phyloP scores from a whole-genome alignment of 2,113 vertebrate species.

The Leptobrachium ailaonicum region DNA sequence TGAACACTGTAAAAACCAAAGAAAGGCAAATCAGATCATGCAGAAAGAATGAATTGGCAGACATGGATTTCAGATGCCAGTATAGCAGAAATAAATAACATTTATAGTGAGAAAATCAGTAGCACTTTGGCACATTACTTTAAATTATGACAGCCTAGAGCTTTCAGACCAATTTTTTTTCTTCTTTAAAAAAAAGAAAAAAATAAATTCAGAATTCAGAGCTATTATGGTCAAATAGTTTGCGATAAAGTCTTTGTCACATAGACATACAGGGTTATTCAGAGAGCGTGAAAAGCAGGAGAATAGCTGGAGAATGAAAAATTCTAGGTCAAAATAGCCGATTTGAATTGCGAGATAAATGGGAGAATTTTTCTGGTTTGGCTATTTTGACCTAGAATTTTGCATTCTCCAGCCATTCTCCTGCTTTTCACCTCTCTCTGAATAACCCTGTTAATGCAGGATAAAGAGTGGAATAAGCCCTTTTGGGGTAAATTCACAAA shows the following conservation, averaged over 20 bases:
- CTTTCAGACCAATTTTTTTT: background rate
- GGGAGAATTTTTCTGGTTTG: too few relatives aligned
- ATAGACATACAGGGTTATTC: too few relatives aligned
- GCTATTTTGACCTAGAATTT: too few relatives aligned
- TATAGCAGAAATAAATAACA: background rate
- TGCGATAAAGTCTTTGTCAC: background rate
- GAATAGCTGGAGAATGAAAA: too few relatives aligned
- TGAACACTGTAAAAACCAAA: constrained; percentile 73
- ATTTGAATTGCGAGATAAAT: too few relatives aligned
- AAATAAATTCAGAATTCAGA: background rate
- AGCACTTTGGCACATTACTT: background rate
- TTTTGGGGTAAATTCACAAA: too few relatives aligned
- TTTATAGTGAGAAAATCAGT: background rate
- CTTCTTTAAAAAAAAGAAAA: background rate
- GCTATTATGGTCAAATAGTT: background rate
- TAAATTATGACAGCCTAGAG: background rate
- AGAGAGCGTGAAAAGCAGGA: too few relatives aligned
- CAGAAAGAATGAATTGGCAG: background rate
- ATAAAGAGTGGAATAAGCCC: too few relatives aligned
- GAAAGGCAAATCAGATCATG: background rate
- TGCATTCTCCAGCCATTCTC: too few relatives aligned
- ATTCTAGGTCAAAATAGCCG: too few relatives aligned
- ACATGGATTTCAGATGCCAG: background rate
- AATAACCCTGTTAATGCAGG: too few relatives aligned
- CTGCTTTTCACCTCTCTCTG: too few relatives aligned